Base-by-base conservation (phyloP, 2,888 invertebrate genomes). In the Rhabditoides inermis region DNA sequence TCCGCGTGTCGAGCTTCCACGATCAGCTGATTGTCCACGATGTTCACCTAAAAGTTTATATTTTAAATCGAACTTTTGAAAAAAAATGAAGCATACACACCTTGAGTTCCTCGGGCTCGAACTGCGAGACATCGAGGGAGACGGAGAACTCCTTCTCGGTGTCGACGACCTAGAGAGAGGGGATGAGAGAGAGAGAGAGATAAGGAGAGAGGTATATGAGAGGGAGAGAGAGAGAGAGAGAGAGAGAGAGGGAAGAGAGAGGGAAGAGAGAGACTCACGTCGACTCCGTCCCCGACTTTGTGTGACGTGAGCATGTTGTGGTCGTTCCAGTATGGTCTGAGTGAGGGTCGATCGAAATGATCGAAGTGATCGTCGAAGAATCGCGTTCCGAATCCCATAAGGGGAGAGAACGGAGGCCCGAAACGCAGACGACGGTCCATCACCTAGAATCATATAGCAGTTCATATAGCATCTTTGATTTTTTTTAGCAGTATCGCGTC, bases 361-460 rank as follows among this genome's bases (percentile, higher is more conserved):
- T 69, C 69, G 45, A 61, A 45, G 25, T 69, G n/a, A n/a, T n/a
- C 69, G 45, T 68, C 66, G 54, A 69, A 69, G 58, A 65, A 63
- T 22, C 55, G 28, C 50, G 30, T 53, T 27, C 37, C 37, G 54
- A 56, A 56, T 30, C 44, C 44, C 53, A 53, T 53, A 26, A 53
- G 28, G 7, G 61, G 61, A 46, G 61, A 61, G 59, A 61, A 61
- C n/a, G 61, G 61, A n/a, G 56, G 45, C 26, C 50, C 54, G 42
- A 61, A 59, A 12, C 61, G 56, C 46, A 53, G 48, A 36, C 53
- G 53, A 42, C 61, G 61, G 37, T 61, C 61, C 61, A 61, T 61
- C n/a, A n/a, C n/a, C n/a, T n/a, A n/a, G n/a, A n/a, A n/a, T n/a
- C n/a, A n/a, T n/a, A n/a, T n/a, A n/a, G n/a, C n/a, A n/a, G n/a